Conservation (phyloP, 1,140 invertebrate genomes). For the Leptinotarsa lineolata region DNA sequence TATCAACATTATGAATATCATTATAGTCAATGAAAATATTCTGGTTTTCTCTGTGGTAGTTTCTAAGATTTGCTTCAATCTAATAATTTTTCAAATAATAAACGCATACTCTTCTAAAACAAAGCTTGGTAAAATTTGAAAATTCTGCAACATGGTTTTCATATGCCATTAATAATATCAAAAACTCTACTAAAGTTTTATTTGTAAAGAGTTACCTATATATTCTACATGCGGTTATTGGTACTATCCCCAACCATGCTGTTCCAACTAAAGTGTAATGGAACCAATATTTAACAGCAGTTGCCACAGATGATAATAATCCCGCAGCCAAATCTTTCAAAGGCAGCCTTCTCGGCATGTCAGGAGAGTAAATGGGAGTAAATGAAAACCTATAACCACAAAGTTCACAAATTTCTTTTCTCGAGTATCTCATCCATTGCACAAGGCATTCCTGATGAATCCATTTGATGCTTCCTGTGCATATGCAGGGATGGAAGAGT, state of each 20-base stretch:
- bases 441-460: slow-evolving; percentile 94
- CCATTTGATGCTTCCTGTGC: slow-evolving; percentile 98
- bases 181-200: background rate
- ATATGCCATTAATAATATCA: background rate
- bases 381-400: slow-evolving; percentile 98
- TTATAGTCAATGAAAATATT: too few species aligned
- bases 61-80: background rate
- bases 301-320: slow-evolving; percentile 84
- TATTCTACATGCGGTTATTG: slow-evolving; percentile 94
- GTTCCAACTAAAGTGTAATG: slow-evolving; percentile 94
- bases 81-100: too few species aligned
- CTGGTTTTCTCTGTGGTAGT: too few species aligned
- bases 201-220: slow-evolving; percentile 64
- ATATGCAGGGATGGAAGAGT: slow-evolving; percentile 95
- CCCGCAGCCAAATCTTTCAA: slow-evolving; percentile 82
- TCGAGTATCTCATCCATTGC: slow-evolving; percentile 92
- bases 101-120: too few species aligned
- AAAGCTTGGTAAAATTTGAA: background rate
- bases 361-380: slow-evolving; percentile 97
- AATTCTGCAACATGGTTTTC: too few species aligned
- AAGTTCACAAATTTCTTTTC: slow-evolving; percentile 98
- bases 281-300: slow-evolving; percentile 93
- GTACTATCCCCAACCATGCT: slow-evolving; percentile 98
- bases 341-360: slow-evolving; percentile 96
- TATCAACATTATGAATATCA: too few species aligned